A percentile compares a stretch with the other conserved stretches of the same genome.
Evolutionary conservation across 2,113 vertebrate species (phyloP).

Genomic region (Mastomys coucha): DNA sequence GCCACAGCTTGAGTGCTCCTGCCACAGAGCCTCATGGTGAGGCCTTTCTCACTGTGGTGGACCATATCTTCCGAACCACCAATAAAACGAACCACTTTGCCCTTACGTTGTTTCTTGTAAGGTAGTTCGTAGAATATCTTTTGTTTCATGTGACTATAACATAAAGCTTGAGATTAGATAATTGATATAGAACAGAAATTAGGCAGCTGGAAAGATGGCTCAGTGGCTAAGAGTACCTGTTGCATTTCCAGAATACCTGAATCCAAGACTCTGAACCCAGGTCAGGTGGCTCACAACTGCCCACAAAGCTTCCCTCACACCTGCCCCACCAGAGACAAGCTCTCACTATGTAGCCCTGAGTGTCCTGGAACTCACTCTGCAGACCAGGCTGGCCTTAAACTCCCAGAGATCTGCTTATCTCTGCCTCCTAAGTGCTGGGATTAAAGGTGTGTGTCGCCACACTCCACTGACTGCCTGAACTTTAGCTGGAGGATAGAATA

Average conservation of each 20-base stretch:
- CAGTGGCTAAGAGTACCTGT: not conserved
- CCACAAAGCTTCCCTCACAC: too few relatives aligned
- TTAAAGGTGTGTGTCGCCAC: not conserved
- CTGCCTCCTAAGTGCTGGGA: not conserved
- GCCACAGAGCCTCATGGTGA: too few relatives aligned
- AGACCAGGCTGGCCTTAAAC: not conserved
- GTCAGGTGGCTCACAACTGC: not conserved
- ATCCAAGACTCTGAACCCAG: not conserved
- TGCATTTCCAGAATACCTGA: not conserved
- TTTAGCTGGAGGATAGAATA: not conserved
- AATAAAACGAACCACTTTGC: too few relatives aligned
- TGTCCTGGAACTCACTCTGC: not conserved
- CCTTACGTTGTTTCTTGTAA: not conserved
- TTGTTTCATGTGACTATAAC: not conserved
- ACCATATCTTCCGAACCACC: not conserved
- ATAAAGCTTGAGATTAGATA: not conserved
- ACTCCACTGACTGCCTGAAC: not conserved
- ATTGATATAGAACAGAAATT: slow-evolving; percentile 16
- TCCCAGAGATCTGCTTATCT: not conserved
- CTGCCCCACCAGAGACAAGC: not conserved
- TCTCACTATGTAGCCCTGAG: not conserved
- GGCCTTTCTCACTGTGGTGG: not conserved
- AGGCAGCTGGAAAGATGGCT: not conserved
- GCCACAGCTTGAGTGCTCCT: not conserved
- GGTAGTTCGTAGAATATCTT: not conserved